phyloP scores from a whole-genome alignment of 2,113 vertebrate species.

The Saguinus midas region DNA sequence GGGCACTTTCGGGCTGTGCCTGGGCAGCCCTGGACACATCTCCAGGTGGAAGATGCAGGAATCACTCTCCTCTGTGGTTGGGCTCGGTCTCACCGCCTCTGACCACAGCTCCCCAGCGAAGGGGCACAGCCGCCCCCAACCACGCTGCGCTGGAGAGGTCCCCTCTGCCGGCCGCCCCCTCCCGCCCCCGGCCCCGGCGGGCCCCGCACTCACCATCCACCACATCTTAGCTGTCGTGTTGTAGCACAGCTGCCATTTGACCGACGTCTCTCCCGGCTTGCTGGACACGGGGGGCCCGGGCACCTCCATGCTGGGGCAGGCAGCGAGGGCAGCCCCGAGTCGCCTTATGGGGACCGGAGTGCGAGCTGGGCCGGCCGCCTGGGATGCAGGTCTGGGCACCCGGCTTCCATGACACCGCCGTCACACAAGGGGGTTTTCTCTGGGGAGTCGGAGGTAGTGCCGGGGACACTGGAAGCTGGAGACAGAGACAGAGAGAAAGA shows the following conservation, averaged over 20 bases:
- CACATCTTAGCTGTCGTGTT: slow-evolving; percentile 91
- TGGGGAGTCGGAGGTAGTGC: background rate
- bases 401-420: background rate
- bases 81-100: background rate
- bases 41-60: background rate
- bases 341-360: background rate
- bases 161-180: background rate
- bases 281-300: background rate
- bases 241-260: slow-evolving; percentile 95
- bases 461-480: background rate
- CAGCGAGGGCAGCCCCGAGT: background rate
- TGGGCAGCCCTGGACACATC: fast-evolving
- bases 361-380: background rate
- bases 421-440: background rate
- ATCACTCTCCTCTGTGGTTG: fast-evolving
- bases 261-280: slow-evolving; percentile 68
- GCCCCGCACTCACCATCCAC: slow-evolving; percentile 94
- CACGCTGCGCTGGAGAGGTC: background rate
- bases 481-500: background rate
- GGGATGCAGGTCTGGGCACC: background rate
- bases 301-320: slow-evolving; percentile 67
- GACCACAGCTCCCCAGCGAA: background rate
- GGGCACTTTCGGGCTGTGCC: fast-evolving
- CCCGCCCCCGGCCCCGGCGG: background rate
- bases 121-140: background rate